Percentiles rank a stretch among this genome's conserved stretches.
Evolutionary conservation across 2,888 invertebrate species (phyloP).

Genomic region (Odontocolon sp.): DNA sequence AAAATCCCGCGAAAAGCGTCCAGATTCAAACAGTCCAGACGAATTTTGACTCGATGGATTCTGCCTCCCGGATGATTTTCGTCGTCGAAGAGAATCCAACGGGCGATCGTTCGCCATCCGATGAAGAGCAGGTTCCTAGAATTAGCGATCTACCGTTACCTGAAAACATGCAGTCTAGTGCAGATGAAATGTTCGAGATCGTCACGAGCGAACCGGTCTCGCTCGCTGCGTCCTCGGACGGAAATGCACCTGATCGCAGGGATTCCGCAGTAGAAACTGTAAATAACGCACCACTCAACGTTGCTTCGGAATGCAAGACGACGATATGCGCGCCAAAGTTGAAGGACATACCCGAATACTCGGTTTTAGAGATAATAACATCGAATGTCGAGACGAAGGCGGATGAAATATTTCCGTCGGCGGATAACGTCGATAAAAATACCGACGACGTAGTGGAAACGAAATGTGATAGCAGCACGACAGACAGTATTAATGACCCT

Average conservation of each 20-base stretch:
- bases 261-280: constrained; percentile 60
- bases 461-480: constrained; percentile 73
- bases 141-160: constrained; percentile 67
- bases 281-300: constrained; percentile 59
- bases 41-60: not conserved
- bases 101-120: not conserved
- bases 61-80: not conserved
- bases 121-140: constrained; percentile 50
- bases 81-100: not conserved
- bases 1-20: not conserved
- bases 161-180: constrained; percentile 67
- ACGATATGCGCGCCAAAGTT: constrained; percentile 68
- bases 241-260: not conserved
- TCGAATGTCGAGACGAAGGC: constrained; percentile 33
- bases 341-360: constrained; percentile 69
- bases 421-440: not conserved
- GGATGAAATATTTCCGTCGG: constrained; percentile 16
- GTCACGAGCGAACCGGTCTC: constrained; percentile 43
- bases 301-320: constrained; percentile 59
- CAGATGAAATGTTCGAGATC: constrained; percentile 52
- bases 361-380: constrained; percentile 66
- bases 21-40: not conserved
- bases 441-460: constrained; percentile 50
- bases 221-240: not conserved
- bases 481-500: constrained; percentile 76